Evolutionary conservation across 2,797 vertebrate species (phyloP).

Genomic region (Pachyuromys duprasi): DNA sequence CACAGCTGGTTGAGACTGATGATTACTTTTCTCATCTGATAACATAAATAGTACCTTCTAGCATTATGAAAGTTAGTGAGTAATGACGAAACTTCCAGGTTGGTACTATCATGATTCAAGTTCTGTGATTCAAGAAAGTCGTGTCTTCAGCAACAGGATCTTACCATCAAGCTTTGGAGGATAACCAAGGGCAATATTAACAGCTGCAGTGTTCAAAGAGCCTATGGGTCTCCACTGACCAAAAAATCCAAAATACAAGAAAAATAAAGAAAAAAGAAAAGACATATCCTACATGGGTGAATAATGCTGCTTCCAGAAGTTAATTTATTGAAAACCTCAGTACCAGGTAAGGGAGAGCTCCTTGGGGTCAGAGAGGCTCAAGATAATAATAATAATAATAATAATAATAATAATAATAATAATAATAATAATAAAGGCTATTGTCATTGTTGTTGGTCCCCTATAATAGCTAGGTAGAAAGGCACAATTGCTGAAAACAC

Average conservation of each 20-base stretch:
- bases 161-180: background rate
- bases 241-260: background rate
- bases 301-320: background rate
- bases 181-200: background rate
- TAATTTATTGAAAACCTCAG: background rate
- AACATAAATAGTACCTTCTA: background rate
- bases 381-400: too few relatives aligned
- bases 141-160: background rate
- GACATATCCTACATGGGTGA: background rate
- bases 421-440: too few relatives aligned
- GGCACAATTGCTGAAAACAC: background rate
- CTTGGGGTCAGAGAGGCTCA: background rate
- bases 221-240: background rate
- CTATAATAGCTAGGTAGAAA: background rate
- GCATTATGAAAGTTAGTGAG: background rate
- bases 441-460: background rate
- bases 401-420: too few relatives aligned
- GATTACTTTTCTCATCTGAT: background rate
- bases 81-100: background rate
- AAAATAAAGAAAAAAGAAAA: background rate
- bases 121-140: background rate
- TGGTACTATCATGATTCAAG: background rate
- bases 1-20: background rate
- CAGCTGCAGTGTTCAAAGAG: background rate
- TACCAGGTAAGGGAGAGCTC: background rate